Percentiles rank a stretch among this genome's conserved stretches.
Evolutionary conservation across 1,140 invertebrate species (phyloP).

Genomic region (Notospermus geniculatus): DNA sequence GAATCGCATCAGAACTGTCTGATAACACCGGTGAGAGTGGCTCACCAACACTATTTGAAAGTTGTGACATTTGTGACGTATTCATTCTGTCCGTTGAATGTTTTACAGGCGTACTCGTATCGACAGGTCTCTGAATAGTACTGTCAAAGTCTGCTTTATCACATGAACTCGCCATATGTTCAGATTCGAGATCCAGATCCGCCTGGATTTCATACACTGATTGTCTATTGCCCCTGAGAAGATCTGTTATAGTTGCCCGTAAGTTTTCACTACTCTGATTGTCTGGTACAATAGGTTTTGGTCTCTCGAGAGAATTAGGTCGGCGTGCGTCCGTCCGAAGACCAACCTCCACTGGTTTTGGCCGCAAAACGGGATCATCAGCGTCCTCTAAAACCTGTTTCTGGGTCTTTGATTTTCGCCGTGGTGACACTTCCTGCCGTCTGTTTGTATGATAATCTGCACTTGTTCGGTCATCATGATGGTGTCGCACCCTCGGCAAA

Average conservation of each 20-base stretch:
- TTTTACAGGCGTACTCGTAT: too few species aligned
- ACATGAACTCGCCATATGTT: too few species aligned
- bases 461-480: not conserved
- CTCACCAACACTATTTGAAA: not conserved
- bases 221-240: not conserved
- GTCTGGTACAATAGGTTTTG: too few species aligned
- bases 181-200: not conserved
- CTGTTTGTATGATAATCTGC: conserved; percentile 4
- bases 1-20: not conserved
- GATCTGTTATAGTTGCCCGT: not conserved
- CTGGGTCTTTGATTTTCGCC: not conserved
- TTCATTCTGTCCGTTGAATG: too few species aligned
- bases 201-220: conserved; percentile 7
- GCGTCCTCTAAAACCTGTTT: not conserved
- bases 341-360: too few species aligned
- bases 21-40: conserved; percentile 3
- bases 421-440: not conserved
- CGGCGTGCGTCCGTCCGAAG: too few species aligned
- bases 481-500: conserved; percentile 5
- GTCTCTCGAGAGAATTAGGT: too few species aligned
- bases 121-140: too few species aligned
- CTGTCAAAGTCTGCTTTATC: too few species aligned
- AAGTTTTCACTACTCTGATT: not conserved
- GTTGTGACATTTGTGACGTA: too few species aligned
- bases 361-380: too few species aligned